phyloP scores from a whole-genome alignment of 2,113 vertebrate species.

The cattle (Bos taurus) region DNA sequence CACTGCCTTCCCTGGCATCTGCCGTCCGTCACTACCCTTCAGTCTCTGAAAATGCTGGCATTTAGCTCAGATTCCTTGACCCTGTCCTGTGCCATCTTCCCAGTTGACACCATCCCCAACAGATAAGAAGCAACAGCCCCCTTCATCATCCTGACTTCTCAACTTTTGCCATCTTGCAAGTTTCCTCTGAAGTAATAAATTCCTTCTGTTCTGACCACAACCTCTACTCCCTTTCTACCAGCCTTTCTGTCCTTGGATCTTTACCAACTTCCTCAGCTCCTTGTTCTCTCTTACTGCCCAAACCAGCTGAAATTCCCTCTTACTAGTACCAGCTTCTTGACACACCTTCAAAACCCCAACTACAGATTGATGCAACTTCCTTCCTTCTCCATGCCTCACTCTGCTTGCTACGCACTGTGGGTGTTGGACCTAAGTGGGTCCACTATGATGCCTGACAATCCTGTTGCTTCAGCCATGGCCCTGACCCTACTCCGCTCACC shows the following conservation, averaged over 20 bases:
- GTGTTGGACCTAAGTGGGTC: neutral
- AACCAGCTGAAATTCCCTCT: neutral
- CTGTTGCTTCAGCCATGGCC: neutral
- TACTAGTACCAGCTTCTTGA: neutral
- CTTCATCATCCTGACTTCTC: neutral
- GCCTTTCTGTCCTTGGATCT: neutral
- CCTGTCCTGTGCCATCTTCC: neutral
- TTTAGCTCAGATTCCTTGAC: neutral
- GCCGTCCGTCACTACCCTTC: neutral
- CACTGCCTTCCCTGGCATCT: neutral
- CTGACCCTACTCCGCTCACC: neutral
- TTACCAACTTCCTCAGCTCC: neutral
- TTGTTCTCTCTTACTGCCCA: neutral
- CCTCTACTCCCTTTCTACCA: neutral
- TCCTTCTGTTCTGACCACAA: neutral
- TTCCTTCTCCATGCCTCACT: neutral
- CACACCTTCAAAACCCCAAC: neutral
- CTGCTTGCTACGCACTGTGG: neutral
- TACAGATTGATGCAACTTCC: neutral
- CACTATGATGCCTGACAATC: neutral
- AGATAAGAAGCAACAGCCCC: neutral
- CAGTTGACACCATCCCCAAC: neutral
- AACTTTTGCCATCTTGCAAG: neutral
- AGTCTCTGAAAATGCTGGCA: neutral
- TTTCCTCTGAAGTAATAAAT: neutral